phyloP scores from a whole-genome alignment of 2,797 vertebrate species.

The Rhodeus uyekii region DNA sequence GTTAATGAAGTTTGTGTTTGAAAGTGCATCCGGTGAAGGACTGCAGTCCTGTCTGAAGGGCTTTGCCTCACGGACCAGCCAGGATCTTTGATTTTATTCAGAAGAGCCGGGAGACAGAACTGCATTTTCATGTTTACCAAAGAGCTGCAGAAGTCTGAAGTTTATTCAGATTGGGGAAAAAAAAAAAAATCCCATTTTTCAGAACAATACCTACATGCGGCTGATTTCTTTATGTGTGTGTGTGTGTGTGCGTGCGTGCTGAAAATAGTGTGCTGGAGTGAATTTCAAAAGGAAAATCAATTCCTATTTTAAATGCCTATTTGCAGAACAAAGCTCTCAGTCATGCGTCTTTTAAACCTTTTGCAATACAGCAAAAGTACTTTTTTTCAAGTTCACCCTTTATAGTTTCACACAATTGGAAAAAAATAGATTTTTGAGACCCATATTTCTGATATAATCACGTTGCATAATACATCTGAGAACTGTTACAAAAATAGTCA shows the following conservation, averaged over 20 bases:
- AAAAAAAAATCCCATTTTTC: conserved; percentile 15
- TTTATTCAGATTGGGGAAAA: conserved; percentile 19
- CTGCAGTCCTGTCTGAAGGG: conserved; percentile 41
- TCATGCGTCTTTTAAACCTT: neutral
- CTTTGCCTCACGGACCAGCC: conserved; percentile 28
- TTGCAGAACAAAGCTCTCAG: conserved; percentile 16
- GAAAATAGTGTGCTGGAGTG: neutral
- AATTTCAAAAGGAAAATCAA: conserved; percentile 28
- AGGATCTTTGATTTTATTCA: conserved; percentile 9
- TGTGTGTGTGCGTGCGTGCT: neutral
- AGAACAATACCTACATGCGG: neutral
- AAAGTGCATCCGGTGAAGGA: conserved; percentile 40
- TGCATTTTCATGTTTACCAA: conserved; percentile 2
- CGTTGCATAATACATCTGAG: neutral
- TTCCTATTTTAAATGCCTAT: conserved; percentile 27
- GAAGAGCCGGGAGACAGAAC: neutral
- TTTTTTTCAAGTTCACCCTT: neutral
- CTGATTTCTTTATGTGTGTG: neutral
- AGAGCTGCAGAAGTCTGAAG: neutral
- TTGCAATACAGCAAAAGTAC: conserved; percentile 1
- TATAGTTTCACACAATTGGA: neutral
- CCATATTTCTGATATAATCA: neutral
- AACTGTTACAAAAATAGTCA: neutral
- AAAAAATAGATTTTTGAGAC: neutral
- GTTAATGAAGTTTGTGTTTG: conserved; percentile 60